A percentile compares a stretch with the other conserved stretches of the same genome.
These are phyloP conservation scores for Trichosurus vulpecula DNA, from an alignment of 2,797 vertebrate species.

Conservation along the genomic window DNA sequence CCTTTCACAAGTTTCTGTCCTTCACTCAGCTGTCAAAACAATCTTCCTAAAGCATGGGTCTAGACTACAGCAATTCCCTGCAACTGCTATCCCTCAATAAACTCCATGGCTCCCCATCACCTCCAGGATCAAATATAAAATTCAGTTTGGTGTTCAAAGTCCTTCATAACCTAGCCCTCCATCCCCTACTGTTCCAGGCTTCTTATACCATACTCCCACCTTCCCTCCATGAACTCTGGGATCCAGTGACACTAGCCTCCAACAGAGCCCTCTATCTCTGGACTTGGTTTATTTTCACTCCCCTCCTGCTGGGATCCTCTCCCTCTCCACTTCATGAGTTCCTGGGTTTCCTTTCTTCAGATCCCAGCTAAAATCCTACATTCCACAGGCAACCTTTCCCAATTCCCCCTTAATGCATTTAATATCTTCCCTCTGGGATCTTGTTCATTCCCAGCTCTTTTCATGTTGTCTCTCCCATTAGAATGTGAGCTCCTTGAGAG, in stretches of 20 bases:
- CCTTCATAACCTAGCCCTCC: neutral
- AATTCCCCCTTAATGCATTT: neutral
- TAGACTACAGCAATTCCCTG: neutral
- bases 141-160: neutral
- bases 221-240: neutral
- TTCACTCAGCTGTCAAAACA: neutral
- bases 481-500: neutral
- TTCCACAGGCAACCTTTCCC: neutral
- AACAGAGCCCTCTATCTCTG: neutral
- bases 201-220: neutral
- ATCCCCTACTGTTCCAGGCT: neutral
- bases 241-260: neutral
- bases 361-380: neutral
- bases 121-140: neutral
- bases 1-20: neutral
- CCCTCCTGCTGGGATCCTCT: neutral
- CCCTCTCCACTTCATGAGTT: neutral
- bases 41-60: neutral
- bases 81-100: neutral
- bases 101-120: neutral
- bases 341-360: neutral
- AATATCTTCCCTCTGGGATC: neutral
- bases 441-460: neutral
- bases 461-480: neutral
- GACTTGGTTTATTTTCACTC: neutral